Conservation (phyloP, 2,888 invertebrate genomes). For the Metallyticus violacea region DNA sequence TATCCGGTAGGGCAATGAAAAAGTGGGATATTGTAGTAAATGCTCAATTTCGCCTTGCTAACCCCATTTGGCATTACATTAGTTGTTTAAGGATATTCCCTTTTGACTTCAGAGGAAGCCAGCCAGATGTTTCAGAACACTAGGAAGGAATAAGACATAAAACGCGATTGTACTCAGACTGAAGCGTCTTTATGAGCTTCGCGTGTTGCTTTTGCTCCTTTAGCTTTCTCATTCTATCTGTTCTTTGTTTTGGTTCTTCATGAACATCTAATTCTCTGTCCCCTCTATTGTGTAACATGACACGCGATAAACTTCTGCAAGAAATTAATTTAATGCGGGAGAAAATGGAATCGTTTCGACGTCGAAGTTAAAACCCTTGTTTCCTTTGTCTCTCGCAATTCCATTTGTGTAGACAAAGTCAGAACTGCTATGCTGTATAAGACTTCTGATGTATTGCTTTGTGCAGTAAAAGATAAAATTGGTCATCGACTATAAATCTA, state of each 20-base stretch:
- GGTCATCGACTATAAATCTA: too few species aligned
- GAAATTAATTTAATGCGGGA: not conserved
- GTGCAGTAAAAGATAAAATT: too few species aligned
- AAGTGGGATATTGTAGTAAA: too few species aligned
- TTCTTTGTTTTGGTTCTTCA: not conserved
- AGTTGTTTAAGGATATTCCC: too few species aligned
- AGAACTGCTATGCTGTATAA: not conserved
- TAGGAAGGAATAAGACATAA: too few species aligned
- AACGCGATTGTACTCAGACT: too few species aligned
- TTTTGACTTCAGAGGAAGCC: too few species aligned
- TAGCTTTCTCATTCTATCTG: not conserved
- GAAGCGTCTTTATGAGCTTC: not conserved
- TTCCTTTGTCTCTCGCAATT: not conserved
- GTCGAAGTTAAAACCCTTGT: not conserved
- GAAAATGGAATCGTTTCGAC: not conserved
- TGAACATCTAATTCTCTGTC: not conserved
- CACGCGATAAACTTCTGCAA: not conserved
- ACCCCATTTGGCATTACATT: too few species aligned
- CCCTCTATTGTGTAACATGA: not conserved
- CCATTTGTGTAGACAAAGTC: not conserved
- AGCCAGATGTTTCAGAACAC: too few species aligned
- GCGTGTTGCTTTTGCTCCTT: not conserved
- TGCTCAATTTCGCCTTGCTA: too few species aligned
- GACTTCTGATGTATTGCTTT: not conserved
- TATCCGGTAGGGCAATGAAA: too few species aligned